Evolutionary conservation across 1,140 invertebrate species (phyloP).

Genomic region (Odontomachus brunneus): DNA sequence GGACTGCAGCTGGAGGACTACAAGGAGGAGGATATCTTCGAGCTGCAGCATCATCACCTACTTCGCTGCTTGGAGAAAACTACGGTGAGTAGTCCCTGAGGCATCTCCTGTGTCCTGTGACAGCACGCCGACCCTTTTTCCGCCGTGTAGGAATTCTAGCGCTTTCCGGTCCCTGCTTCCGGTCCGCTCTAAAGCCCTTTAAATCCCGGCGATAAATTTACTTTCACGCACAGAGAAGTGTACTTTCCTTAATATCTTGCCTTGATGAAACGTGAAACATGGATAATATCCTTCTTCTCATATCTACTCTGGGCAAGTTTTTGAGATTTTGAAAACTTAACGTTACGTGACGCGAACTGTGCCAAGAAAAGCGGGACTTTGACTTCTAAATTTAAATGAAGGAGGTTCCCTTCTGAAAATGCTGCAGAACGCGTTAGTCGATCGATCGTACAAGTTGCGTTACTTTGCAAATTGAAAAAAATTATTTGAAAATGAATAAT

Average conservation of each 20-base stretch:
- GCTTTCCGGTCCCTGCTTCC: background rate
- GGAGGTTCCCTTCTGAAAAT: background rate
- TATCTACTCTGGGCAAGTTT: background rate
- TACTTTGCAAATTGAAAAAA: background rate
- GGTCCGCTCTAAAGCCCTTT: background rate
- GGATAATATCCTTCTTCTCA: background rate
- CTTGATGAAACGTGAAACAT: background rate
- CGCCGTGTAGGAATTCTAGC: background rate
- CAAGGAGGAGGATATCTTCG: slow-evolving; percentile 98
- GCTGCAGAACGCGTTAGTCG: background rate
- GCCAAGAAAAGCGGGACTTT: background rate
- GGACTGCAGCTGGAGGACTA: slow-evolving; percentile 95
- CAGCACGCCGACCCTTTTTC: background rate
- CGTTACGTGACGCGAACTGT: background rate
- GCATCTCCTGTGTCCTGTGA: background rate
- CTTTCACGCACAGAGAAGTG: background rate
- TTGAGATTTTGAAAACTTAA: background rate
- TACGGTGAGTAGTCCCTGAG: slow-evolving; percentile 89
- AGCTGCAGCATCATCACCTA: slow-evolving; percentile 99
- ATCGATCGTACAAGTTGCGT: background rate
- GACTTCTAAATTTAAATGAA: background rate
- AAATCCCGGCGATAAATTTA: slow-evolving; percentile 45
- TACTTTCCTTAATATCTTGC: slow-evolving; percentile 3
- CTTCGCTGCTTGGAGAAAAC: slow-evolving; percentile 99
- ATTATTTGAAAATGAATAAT: background rate